Conservation (phyloP, 1,140 invertebrate species). For the Drosophila parvula region DNA sequence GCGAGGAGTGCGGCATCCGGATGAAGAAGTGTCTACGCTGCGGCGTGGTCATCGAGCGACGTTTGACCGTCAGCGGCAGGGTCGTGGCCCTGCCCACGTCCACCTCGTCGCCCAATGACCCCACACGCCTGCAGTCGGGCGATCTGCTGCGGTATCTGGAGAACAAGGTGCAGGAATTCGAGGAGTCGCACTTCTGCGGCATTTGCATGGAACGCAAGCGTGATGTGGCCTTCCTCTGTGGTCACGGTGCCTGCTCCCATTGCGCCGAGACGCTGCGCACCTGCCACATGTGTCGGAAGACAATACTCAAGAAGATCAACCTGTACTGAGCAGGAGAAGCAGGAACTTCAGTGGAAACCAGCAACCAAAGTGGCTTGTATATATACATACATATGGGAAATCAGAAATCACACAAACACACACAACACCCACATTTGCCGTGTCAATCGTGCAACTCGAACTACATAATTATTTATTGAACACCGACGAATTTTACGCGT, state of each 20-base stretch:
- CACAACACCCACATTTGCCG: slow-evolving; percentile 38
- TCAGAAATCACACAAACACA: slow-evolving; percentile 17
- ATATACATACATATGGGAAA: slow-evolving; percentile 61
- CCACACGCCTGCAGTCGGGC: slow-evolving; percentile 86
- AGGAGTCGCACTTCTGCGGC: slow-evolving; percentile 92
- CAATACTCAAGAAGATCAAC: slow-evolving; percentile 95
- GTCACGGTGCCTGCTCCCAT: slow-evolving; percentile 93
- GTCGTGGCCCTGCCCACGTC: slow-evolving; percentile 48
- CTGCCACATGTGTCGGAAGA: slow-evolving; percentile 97
- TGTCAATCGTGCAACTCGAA: slow-evolving; percentile 41
- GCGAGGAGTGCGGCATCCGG: slow-evolving; percentile 90
- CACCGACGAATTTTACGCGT: slow-evolving; percentile 47
- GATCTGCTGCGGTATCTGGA: slow-evolving; percentile 90
- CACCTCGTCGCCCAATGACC: slow-evolving; percentile 74
- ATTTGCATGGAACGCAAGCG: slow-evolving; percentile 92
- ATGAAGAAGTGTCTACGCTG: slow-evolving; percentile 93
- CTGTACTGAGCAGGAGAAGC: slow-evolving; percentile 86
- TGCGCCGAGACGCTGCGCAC: slow-evolving; percentile 92
- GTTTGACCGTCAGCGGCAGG: slow-evolving; percentile 79
- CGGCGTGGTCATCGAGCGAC: slow-evolving; percentile 86
- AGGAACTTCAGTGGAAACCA: slow-evolving; percentile 21
- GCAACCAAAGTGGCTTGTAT: slow-evolving; percentile 81
- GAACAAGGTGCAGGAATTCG: slow-evolving; percentile 93
- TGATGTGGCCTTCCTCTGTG: slow-evolving; percentile 95
- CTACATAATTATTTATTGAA: slow-evolving; percentile 71